Conservation (phyloP, 23 tunicate genomes). For the Ascidia mentula region DNA sequence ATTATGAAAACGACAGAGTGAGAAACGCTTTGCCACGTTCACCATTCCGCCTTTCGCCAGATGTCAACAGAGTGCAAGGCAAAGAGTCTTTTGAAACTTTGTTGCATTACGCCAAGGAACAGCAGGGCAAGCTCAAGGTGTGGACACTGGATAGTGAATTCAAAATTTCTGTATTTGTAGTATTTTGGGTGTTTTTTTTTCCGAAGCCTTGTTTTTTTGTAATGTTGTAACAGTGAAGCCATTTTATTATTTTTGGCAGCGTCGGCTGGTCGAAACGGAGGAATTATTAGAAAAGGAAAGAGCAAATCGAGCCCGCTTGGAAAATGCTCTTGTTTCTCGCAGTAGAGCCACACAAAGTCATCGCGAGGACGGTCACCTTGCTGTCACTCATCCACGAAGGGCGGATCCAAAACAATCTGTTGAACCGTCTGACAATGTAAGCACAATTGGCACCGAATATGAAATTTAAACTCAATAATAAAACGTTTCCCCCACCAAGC, state of each 20-base stretch:
- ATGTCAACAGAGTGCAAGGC: neutral
- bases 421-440: neutral
- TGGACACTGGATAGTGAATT: neutral
- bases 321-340: neutral
- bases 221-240: neutral
- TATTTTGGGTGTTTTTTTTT: neutral
- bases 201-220: neutral
- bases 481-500: no score
- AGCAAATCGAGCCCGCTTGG: neutral
- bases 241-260: neutral
- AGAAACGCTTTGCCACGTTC: neutral
- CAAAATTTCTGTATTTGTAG: no score
- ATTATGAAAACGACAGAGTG: neutral
- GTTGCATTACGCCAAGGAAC: neutral
- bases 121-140: neutral
- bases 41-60: neutral
- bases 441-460: neutral
- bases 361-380: neutral
- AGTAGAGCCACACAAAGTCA: neutral
- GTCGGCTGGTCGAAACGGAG: neutral
- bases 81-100: neutral
- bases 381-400: neutral
- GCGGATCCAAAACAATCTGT: neutral
- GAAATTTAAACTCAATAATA: neutral
- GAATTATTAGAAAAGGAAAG: neutral